Evolutionary conservation across 2,888 invertebrate species (phyloP), one percentile per base, ranked within the genome.

Genomic region (Mythimna impura): DNA sequence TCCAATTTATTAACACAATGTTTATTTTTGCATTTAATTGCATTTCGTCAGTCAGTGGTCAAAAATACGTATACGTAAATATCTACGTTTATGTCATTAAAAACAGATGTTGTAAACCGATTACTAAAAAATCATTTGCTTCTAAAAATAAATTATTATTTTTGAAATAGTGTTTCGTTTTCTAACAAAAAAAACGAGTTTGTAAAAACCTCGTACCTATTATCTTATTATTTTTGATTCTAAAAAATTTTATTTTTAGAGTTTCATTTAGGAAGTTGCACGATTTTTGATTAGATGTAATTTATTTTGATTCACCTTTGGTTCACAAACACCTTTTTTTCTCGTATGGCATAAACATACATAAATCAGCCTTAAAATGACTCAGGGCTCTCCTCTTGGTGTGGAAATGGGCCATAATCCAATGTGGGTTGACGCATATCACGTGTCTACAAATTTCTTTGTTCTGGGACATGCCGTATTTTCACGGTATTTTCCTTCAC

Each of bases 31-130:
- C 54, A 20, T 72, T 47, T 76, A 64, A 65, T 71, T 62, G 62
- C 14, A n/a, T 76, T 76, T 76, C 62, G 66, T 62, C 30, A 66
- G 61, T 43, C 40, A 22, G 17, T 61, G 14, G 25, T 36, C 34
- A 36, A 34, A 43, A 12, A 14, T 43, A 14, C 5, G 3, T 43
- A 10, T 10, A 14, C 14, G 43, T 43, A 60, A 3, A 43, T 6
- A 40, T 8, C 20, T 12, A 8, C 22, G 8, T 63, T 22, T 30
- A n/a, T 20, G 30, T 30, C 22, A 65, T 62, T 63, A 9, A 63
- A 67, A 64, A 47, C n/a, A 1, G 8, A 54, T 63, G 52, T 77
- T 14, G 47, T 20, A 65, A 76, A 20, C 36, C 52, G 2, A 50
- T n/a, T n/a, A 40, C 71, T 43, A 25, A 7, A 52, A 40, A 30